phyloP scores from a whole-genome alignment of 2,113 vertebrate genomes.

The Cyanistes caeruleus region DNA sequence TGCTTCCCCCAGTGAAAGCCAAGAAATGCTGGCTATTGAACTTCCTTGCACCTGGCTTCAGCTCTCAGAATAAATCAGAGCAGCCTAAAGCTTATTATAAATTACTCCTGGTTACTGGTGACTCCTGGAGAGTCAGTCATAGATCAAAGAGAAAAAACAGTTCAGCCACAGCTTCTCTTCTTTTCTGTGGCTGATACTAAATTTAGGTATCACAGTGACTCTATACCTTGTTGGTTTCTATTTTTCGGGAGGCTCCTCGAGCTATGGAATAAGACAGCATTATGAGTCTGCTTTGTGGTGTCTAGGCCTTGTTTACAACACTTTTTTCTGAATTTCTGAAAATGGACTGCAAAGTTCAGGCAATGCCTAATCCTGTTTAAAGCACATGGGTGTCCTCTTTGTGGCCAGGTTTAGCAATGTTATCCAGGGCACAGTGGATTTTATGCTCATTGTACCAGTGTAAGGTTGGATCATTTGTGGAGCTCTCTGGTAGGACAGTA shows the following conservation, averaged over 20 bases:
- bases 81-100: conserved; percentile 20
- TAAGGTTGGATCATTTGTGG: background rate
- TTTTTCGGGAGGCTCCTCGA: background rate
- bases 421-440: background rate
- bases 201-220: background rate
- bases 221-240: background rate
- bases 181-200: background rate
- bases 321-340: background rate
- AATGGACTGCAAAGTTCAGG: background rate
- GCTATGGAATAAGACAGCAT: background rate
- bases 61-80: conserved; percentile 27
- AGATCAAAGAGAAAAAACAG: background rate
- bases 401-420: background rate
- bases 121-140: background rate
- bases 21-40: conserved; percentile 8
- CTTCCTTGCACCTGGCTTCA: conserved; percentile 24
- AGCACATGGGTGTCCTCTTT: background rate
- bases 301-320: background rate
- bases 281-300: background rate
- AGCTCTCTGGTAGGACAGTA: background rate
- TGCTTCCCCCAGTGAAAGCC: background rate
- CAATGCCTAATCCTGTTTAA: background rate
- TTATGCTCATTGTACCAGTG: background rate
- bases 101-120: background rate
- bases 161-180: background rate